Percentiles rank a stretch among this genome's conserved stretches.
Evolutionary conservation across 2,888 invertebrate species (phyloP).

Genomic region (Heliconius ethilla): DNA sequence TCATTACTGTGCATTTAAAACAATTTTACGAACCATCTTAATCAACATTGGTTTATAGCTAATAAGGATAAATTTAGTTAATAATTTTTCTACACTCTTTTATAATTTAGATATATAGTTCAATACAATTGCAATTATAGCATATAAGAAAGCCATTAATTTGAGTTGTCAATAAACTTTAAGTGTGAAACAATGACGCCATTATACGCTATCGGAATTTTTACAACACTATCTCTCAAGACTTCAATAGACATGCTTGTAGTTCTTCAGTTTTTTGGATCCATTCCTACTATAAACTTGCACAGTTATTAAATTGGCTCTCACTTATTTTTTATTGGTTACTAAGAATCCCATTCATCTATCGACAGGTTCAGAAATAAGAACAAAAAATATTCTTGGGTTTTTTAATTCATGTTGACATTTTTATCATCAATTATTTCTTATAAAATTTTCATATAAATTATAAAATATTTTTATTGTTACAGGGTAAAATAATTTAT

Average conservation of each 20-base stretch:
- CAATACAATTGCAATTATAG: neutral
- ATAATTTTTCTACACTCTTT: too few relatives aligned
- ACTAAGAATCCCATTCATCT: neutral
- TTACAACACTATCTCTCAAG: constrained; percentile 21
- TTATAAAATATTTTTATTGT: neutral
- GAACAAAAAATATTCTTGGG: neutral
- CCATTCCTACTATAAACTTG: constrained; percentile 9
- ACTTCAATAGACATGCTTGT: constrained; percentile 18
- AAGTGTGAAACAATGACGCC: constrained; percentile 27
- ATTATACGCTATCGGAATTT: constrained; percentile 23
- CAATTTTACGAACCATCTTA: too few relatives aligned
- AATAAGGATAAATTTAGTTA: too few relatives aligned
- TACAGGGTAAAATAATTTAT: neutral
- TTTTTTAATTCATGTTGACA: neutral
- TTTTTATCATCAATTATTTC: neutral
- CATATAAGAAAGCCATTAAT: constrained; percentile 21
- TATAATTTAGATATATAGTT: neutral
- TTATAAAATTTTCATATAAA: neutral
- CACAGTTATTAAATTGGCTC: constrained; percentile 1
- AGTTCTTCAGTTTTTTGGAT: constrained; percentile 4
- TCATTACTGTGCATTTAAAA: too few relatives aligned
- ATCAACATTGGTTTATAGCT: too few relatives aligned
- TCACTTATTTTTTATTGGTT: constrained; percentile 5
- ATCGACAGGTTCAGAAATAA: neutral
- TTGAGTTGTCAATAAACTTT: constrained; percentile 25